Percentiles rank a stretch among this genome's conserved stretches.
Evolutionary conservation across 2,113 vertebrate genomes (phyloP).

Genomic region (Catagonus wagneri): DNA sequence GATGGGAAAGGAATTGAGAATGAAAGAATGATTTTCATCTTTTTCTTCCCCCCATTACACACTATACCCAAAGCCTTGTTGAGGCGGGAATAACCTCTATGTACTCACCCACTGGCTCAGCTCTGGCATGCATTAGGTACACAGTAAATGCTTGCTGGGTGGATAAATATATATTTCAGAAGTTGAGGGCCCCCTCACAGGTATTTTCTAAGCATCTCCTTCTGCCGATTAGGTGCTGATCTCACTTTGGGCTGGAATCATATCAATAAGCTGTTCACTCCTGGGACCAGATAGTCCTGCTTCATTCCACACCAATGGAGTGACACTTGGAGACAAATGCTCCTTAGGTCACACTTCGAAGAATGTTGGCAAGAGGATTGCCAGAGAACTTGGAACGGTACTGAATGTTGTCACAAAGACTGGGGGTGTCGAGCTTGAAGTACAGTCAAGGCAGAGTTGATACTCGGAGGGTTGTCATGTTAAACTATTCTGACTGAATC

Average conservation of each 20-base stretch:
- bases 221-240: neutral
- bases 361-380: neutral
- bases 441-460: neutral
- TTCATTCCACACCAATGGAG: neutral
- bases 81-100: neutral
- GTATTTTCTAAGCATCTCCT: neutral
- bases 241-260: neutral
- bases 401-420: neutral
- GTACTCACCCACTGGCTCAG: neutral
- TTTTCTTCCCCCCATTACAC: neutral
- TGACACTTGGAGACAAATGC: neutral
- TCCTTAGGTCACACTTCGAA: neutral
- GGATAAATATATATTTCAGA: neutral
- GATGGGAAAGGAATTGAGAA: neutral
- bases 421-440: neutral
- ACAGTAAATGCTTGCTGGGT: neutral
- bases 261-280: neutral
- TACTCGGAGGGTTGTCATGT: neutral
- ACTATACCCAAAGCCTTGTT: neutral
- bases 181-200: neutral
- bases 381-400: neutral
- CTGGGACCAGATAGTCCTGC: neutral
- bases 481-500: neutral
- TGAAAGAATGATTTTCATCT: neutral
- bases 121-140: neutral